Evolutionary conservation across 2,888 invertebrate species (phyloP).

Genomic region (Augochlorella aurata): DNA sequence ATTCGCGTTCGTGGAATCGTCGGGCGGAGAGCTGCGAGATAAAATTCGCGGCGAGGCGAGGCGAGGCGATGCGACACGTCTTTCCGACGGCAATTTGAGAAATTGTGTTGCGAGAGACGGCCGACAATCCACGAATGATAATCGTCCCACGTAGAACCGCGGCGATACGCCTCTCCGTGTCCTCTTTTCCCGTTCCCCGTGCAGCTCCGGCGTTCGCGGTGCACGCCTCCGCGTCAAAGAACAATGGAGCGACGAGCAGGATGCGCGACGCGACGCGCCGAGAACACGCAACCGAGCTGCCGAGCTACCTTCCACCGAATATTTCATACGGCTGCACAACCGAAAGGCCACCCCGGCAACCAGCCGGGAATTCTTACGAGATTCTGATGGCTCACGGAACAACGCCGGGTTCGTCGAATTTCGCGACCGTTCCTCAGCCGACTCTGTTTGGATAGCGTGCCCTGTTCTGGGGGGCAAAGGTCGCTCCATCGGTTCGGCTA

Average conservation of each 20-base stretch:
- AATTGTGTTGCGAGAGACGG: constrained; percentile 35
- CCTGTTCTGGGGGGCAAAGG: no score
- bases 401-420: neutral
- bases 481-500: no score
- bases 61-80: constrained; percentile 9
- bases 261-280: constrained; percentile 19
- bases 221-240: constrained; percentile 30
- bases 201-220: neutral
- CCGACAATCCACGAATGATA: constrained; percentile 51
- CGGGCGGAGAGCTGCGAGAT: neutral
- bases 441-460: no score
- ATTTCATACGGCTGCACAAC: constrained; percentile 22
- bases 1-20: neutral
- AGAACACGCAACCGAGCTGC: neutral
- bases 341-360: constrained; percentile 1
- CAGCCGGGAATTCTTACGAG: neutral
- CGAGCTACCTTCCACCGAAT: neutral
- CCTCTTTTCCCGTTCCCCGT: constrained; percentile 1
- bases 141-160: constrained; percentile 48
- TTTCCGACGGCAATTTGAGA: constrained; percentile 41
- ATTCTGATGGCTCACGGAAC: neutral
- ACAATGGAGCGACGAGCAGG: constrained; percentile 43
- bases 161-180: constrained; percentile 27
- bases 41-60: neutral
- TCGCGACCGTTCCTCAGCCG: no score